phyloP scores from a whole-genome alignment of 2,797 vertebrate species.

The Lagocephalus sceleratus region DNA sequence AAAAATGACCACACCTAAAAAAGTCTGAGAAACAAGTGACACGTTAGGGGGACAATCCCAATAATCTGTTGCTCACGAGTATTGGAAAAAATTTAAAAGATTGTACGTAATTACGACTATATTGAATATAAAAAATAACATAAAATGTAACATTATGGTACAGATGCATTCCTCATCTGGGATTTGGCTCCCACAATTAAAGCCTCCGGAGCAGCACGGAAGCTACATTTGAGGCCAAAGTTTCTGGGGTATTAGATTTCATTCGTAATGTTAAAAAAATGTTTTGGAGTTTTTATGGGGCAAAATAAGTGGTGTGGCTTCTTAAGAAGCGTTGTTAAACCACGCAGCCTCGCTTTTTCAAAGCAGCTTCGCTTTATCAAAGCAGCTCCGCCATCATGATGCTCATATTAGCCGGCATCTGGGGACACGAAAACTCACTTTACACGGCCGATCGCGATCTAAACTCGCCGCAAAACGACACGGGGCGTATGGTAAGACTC shows the following conservation, averaged over 20 bases:
- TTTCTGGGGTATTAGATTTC: too few relatives aligned
- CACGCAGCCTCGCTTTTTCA: background rate
- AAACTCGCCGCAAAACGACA: fast-evolving
- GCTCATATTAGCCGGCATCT: conserved; percentile 18
- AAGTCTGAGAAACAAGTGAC: too few relatives aligned
- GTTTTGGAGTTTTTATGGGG: too few relatives aligned
- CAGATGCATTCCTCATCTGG: too few relatives aligned
- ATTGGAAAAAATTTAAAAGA: too few relatives aligned
- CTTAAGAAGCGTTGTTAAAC: background rate
- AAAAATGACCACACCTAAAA: too few relatives aligned
- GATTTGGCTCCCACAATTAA: background rate
- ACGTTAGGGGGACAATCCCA: too few relatives aligned
- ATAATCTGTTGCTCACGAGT: too few relatives aligned
- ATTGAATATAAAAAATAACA: too few relatives aligned
- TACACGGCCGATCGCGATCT: fast-evolving
- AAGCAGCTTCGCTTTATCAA: background rate
- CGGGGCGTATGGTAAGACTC: conserved; percentile 12
- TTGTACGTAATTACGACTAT: too few relatives aligned
- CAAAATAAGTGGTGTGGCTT: background rate
- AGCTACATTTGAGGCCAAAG: background rate
- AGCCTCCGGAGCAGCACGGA: background rate
- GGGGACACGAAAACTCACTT: background rate
- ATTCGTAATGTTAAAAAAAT: too few relatives aligned
- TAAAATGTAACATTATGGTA: too few relatives aligned
- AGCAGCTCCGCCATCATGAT: conserved; percentile 48